These are phyloP conservation scores for Ornithoptera alexandrae DNA, from an alignment of 2,888 invertebrate species.

Conservation along the genomic window DNA sequence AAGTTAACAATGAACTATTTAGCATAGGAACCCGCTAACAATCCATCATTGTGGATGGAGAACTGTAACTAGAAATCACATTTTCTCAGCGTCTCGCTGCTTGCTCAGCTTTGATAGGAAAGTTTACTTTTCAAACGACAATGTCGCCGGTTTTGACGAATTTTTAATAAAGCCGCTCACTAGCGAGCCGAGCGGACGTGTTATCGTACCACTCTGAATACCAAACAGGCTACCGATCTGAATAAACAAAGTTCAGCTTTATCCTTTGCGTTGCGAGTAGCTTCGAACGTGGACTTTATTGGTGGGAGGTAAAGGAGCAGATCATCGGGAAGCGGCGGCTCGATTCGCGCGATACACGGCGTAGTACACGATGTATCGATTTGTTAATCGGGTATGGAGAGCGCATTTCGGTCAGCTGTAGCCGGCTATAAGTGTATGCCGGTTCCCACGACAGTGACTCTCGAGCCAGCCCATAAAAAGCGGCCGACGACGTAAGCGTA, in stretches of 20 bases:
- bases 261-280: constrained; percentile 37
- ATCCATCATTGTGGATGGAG: constrained; percentile 67
- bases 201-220: constrained; percentile 58
- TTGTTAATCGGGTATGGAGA: constrained; percentile 77
- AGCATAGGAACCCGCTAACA: constrained; percentile 66
- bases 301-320: constrained; percentile 42
- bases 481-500: constrained; percentile 67
- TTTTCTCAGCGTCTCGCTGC: constrained; percentile 59
- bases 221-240: constrained; percentile 48
- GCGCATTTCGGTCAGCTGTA: constrained; percentile 80
- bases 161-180: constrained; percentile 53
- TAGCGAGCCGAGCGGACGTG: constrained; percentile 54
- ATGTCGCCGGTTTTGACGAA: constrained; percentile 60
- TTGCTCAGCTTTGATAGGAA: constrained; percentile 38
- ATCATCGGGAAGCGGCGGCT: constrained; percentile 54
- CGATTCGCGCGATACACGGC: constrained; percentile 59
- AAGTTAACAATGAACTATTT: constrained; percentile 66
- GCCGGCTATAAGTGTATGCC: constrained; percentile 72
- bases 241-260: constrained; percentile 52
- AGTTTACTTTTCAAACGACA: constrained; percentile 55
- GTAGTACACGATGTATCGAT: constrained; percentile 70
- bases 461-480: constrained; percentile 75
- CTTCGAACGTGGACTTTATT: constrained; percentile 40
- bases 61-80: constrained; percentile 72
- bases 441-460: constrained; percentile 78